Base-by-base conservation (phyloP, 2,888 invertebrate species). In the Cerceris rybyensis region DNA sequence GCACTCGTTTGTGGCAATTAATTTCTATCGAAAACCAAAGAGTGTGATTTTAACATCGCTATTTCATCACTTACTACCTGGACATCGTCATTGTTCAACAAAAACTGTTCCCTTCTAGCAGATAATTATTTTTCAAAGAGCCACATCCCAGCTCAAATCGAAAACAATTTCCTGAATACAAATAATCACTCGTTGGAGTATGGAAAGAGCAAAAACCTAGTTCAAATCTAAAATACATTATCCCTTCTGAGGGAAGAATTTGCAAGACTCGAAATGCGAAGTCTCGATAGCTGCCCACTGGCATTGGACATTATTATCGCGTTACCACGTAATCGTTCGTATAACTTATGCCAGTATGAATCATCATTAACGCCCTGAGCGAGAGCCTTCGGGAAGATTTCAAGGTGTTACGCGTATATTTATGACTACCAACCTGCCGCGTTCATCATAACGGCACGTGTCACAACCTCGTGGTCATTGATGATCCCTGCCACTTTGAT, bases 341-440 rank as follows among this genome's bases (percentile, higher is more conserved):
- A 81, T 86, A 87, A 88, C 84, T 82, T 86, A 84, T 82, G 82
- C 81, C 75, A 66, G 75, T 70, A 87, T 87, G 87, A 89, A 88
- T 88, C 88, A 88, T 88, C 87, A 87, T 86, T 78, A 70, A 67
- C 61, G 78, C 83, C 52, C 50, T 63, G 41, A 60, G 81, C 60
- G 16, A 55, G 39, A 49, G 39, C 65, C 66, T 57, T 50, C 49
- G 7, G 70, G 65, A 46, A 14, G 63, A 57, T 67, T 78, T 61
- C 50, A 43, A 65, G 72, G 49, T 61, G 74, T 65, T 77, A 61
- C 63, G 60, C 57, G 60, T 17, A 65, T 68, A 59, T 63, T 77
- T 69, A 67, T 54, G 39, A 69, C 57, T 16, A 14, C 43, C 63
- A 43, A 16, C 42, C 46, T 14, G 28, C 28, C 16, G 54, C 42